Conservation (phyloP, 2,113 vertebrate species). For the Butastur rufipennis region DNA sequence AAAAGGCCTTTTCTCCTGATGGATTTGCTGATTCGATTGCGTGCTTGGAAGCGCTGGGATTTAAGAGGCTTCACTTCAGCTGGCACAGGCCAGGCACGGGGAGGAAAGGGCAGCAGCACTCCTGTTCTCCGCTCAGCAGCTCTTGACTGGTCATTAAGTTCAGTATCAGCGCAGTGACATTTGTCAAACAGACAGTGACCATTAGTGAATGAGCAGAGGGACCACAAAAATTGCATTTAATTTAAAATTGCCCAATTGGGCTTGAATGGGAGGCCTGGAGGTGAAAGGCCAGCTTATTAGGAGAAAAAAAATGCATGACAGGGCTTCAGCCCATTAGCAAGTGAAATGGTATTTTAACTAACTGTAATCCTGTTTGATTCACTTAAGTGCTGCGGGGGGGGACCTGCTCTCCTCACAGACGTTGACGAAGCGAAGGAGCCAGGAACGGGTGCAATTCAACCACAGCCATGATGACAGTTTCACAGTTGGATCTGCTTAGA, state of each 20-base stretch:
- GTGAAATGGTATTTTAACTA: slow-evolving; percentile 2
- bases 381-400: neutral
- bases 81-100: neutral
- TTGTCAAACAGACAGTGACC: slow-evolving; percentile 51
- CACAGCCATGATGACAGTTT: neutral
- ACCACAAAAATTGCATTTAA: slow-evolving; percentile 24
- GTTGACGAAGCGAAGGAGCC: neutral
- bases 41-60: neutral
- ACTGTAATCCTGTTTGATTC: neutral
- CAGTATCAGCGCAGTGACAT: neutral
- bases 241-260: slow-evolving; percentile 33
- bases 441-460: neutral
- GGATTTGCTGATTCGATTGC: neutral
- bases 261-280: slow-evolving; percentile 34
- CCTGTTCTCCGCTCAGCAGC: neutral
- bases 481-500: neutral
- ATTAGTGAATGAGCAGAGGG: slow-evolving; percentile 18
- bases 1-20: neutral
- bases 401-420: neutral
- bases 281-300: slow-evolving; percentile 52
- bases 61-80: neutral
- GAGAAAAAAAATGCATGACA: neutral
- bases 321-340: neutral
- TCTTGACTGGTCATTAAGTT: slow-evolving; percentile 33
- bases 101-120: neutral